These are phyloP conservation scores for Tiliacea citrago DNA, from an alignment of 2,888 invertebrate genomes.

Conservation along the genomic window DNA sequence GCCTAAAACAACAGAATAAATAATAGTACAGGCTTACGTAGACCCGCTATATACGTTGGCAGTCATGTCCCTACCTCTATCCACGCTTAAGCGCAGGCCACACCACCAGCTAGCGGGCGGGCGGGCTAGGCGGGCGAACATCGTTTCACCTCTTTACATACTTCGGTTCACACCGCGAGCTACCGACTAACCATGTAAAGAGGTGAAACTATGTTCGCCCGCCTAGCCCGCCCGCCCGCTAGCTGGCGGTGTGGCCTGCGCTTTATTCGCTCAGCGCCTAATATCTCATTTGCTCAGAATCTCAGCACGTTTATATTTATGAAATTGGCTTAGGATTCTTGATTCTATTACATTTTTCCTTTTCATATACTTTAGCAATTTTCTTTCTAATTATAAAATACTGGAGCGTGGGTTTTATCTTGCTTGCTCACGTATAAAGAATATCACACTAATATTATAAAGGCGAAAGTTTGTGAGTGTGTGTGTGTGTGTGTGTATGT, in stretches of 20 bases:
- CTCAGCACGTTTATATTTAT: conserved; percentile 49
- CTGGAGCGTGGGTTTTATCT: background rate
- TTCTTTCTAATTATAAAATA: conserved; percentile 10
- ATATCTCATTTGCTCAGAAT: conserved; percentile 52
- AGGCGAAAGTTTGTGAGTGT: too few relatives aligned
- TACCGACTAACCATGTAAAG: too few relatives aligned
- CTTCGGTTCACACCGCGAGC: too few relatives aligned
- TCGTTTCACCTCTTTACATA: too few relatives aligned
- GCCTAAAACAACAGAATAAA: conserved; percentile 32
- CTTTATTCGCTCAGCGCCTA: conserved; percentile 38
- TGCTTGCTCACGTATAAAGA: background rate
- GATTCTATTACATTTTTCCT: conserved; percentile 44
- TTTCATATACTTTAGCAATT: conserved; percentile 26
- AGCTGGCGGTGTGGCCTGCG: too few relatives aligned
- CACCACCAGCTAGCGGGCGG: too few relatives aligned
- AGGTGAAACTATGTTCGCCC: too few relatives aligned
- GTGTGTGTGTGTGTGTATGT: too few relatives aligned
- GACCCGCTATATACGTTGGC: background rate
- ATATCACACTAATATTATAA: too few relatives aligned
- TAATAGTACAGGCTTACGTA: conserved; percentile 20
- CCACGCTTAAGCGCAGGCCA: too few relatives aligned
- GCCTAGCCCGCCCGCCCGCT: too few relatives aligned
- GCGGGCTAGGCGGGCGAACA: too few relatives aligned
- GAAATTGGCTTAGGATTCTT: conserved; percentile 47
- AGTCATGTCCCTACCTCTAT: background rate